These are phyloP conservation scores for Ctenodactylus gundi DNA, from an alignment of 2,113 vertebrate genomes.

Conservation along the genomic window DNA sequence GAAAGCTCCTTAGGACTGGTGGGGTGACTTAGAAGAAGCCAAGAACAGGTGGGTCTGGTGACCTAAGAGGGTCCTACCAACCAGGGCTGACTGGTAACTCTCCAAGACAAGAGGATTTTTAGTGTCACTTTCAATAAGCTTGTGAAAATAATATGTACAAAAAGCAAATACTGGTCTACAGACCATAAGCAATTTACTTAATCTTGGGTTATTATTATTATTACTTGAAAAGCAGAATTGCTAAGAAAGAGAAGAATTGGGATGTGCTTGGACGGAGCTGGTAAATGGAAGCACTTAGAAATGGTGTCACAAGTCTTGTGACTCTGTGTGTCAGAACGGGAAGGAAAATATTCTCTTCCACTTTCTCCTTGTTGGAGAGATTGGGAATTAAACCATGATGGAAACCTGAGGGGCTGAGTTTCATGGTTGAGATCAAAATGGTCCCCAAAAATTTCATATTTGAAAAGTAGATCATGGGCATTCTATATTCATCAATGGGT, in stretches of 20 bases:
- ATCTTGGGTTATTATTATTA: neutral
- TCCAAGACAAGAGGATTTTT: neutral
- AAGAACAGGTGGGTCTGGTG: neutral
- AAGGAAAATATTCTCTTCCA: neutral
- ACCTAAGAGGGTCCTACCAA: rapidly evolving
- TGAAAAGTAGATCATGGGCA: no score
- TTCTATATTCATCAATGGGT: no score
- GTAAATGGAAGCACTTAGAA: neutral
- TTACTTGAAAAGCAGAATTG: neutral
- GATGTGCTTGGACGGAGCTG: neutral
- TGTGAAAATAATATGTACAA: neutral
- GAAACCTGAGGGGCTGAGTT: neutral
- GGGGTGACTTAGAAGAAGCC: rapidly evolving
- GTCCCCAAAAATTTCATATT: no score
- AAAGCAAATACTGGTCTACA: neutral
- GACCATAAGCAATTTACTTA: neutral
- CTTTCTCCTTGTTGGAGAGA: neutral
- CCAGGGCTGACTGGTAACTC: rapidly evolving
- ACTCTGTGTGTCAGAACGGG: neutral
- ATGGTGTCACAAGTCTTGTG: no score
- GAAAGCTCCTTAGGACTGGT: rapidly evolving
- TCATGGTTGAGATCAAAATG: no score
- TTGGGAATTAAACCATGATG: neutral
- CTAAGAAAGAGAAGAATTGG: neutral
- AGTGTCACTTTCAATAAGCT: neutral